These are phyloP conservation scores for Tragelaphus eurycerus DNA, from an alignment of 2,797 vertebrate species.

Conservation along the genomic window DNA sequence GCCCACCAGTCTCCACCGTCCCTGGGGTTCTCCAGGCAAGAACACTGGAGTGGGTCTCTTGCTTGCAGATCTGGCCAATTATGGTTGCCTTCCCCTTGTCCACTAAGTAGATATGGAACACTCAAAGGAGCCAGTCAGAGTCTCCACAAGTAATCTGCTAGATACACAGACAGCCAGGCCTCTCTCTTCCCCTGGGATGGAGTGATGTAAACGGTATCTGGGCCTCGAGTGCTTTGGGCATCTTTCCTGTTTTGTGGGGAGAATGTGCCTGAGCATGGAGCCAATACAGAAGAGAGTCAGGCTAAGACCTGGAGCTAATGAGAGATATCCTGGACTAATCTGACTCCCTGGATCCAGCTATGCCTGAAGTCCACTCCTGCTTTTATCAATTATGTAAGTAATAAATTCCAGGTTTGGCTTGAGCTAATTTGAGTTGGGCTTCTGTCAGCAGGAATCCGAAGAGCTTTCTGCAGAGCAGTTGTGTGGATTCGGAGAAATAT, in stretches of 20 bases:
- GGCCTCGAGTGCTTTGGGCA: background rate
- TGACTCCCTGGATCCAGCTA: background rate
- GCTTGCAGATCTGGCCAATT: background rate
- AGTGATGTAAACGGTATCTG: background rate
- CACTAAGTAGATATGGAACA: background rate
- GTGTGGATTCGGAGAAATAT: background rate
- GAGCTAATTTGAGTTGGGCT: background rate
- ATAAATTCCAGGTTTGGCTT: background rate
- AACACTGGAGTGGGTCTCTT: background rate
- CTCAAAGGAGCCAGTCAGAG: background rate
- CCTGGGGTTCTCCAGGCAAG: too few species aligned
- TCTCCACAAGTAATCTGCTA: background rate
- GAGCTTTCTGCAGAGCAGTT: background rate
- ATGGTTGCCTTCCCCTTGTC: background rate
- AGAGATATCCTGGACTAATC: background rate
- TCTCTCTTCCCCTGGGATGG: background rate
- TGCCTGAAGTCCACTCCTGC: background rate
- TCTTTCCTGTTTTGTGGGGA: background rate
- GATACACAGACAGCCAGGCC: background rate
- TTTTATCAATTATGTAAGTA: constrained; percentile 16
- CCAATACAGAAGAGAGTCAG: background rate
- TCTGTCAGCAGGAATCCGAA: background rate
- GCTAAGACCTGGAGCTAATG: background rate
- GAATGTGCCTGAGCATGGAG: background rate
- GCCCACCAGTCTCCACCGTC: too few species aligned